These are phyloP conservation scores for Ptyas mucosa DNA, from an alignment of 2,113 vertebrate genomes.

Conservation along the genomic window DNA sequence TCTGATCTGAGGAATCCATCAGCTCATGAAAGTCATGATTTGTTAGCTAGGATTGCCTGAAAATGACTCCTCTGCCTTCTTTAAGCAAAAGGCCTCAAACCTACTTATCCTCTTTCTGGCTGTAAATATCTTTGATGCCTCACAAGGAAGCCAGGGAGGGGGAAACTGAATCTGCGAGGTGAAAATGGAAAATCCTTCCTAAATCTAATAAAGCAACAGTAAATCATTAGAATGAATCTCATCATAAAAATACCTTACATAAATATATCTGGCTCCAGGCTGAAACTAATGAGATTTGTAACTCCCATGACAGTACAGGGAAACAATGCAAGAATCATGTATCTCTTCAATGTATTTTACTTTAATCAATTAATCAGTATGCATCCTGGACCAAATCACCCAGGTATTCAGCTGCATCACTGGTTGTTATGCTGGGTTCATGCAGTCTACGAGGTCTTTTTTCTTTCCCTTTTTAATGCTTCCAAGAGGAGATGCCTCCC, in stretches of 20 bases:
- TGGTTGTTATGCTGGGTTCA: background rate
- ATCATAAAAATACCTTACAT: background rate
- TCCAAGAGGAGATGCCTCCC: constrained; percentile 34
- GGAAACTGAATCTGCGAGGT: background rate
- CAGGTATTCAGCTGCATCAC: background rate
- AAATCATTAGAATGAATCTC: background rate
- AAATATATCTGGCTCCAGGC: background rate
- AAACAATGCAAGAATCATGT: background rate
- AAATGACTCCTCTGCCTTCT: background rate
- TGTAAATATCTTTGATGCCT: background rate
- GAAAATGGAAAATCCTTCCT: background rate
- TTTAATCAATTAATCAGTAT: background rate
- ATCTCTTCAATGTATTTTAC: background rate
- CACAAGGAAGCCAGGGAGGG: background rate
- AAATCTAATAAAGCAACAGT: background rate
- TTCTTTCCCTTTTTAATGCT: background rate
- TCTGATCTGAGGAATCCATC: background rate
- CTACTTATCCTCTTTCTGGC: background rate
- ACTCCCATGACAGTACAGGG: background rate
- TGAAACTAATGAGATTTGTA: background rate
- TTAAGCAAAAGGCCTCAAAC: background rate
- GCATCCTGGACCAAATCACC: background rate
- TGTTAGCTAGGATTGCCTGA: background rate
- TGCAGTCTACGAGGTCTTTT: background rate
- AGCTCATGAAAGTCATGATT: background rate